These are phyloP conservation scores for Leucosticte australis DNA, from an alignment of 2,113 vertebrate species.

Conservation along the genomic window DNA sequence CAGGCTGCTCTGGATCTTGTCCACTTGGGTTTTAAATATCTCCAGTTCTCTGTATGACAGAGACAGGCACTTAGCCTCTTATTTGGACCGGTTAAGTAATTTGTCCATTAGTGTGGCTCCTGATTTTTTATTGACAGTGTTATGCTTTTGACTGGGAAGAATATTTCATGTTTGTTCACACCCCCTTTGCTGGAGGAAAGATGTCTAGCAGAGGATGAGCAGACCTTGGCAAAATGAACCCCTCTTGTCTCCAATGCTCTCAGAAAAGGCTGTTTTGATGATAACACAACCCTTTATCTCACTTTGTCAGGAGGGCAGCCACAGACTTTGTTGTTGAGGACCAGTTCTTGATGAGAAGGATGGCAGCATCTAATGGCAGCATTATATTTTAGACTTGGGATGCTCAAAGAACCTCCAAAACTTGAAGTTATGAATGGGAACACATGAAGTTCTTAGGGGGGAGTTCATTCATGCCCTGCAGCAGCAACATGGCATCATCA, in stretches of 20 bases:
- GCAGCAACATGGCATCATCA: neutral
- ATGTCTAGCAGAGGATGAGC: neutral
- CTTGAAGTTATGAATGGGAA: neutral
- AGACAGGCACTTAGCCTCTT: neutral
- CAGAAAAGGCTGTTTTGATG: neutral
- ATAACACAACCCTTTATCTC: neutral
- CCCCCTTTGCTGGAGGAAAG: neutral
- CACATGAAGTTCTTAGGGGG: rapidly evolving
- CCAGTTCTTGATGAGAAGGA: neutral
- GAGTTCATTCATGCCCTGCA: neutral
- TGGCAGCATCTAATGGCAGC: neutral
- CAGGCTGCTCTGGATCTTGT: neutral
- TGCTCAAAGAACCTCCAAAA: neutral
- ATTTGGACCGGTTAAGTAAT: neutral
- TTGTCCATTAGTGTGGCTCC: neutral
- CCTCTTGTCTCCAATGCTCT: neutral
- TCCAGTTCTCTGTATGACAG: neutral
- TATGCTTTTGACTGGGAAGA: neutral
- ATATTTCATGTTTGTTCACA: neutral
- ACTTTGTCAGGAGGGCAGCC: neutral
- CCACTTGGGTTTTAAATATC: neutral
- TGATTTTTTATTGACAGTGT: neutral
- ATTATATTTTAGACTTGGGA: neutral
- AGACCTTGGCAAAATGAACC: neutral
- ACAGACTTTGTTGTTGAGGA: neutral